These are phyloP conservation scores for Atherinosoma microstoma DNA, from an alignment of 2,797 vertebrate species.

Conservation along the genomic window DNA sequence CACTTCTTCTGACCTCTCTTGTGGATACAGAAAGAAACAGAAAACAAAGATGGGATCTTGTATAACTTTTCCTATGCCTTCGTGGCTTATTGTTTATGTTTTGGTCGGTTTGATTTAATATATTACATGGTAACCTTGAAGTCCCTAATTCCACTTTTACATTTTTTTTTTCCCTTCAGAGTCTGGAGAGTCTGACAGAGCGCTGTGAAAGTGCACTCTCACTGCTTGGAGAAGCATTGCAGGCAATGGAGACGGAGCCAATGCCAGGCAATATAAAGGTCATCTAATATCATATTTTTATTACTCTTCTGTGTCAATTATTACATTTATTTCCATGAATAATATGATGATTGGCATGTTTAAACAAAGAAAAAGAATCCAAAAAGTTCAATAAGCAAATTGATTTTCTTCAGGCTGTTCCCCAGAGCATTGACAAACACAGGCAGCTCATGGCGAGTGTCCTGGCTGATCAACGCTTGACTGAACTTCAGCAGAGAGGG, in stretches of 20 bases:
- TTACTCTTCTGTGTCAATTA: not conserved
- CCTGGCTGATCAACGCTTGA: conserved; percentile 87
- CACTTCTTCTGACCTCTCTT: conserved; percentile 42
- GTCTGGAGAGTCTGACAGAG: conserved; percentile 83
- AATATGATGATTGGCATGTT: not conserved
- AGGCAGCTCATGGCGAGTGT: conserved; percentile 86
- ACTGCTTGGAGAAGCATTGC: conserved; percentile 81
- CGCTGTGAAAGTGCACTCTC: conserved; percentile 82
- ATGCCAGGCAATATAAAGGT: conserved; percentile 83
- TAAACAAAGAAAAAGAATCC: not conserved
- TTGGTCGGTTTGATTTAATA: not conserved
- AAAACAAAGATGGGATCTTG: too few species aligned
- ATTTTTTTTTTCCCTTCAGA: conserved; percentile 54
- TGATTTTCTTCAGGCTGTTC: conserved; percentile 75
- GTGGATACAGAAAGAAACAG: too few species aligned
- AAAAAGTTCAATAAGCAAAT: not conserved
- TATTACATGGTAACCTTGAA: not conserved
- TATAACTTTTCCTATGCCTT: not conserved
- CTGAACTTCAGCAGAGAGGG: conserved; percentile 88
- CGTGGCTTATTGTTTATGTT: not conserved
- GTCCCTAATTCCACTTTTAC: not conserved
- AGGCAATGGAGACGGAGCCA: conserved; percentile 77
- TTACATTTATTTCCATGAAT: not conserved
- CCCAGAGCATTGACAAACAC: conserved; percentile 84
- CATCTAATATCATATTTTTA: not conserved